These are phyloP conservation scores for Subacronicta megacephala DNA, from an alignment of 2,888 invertebrate species.

Conservation along the genomic window DNA sequence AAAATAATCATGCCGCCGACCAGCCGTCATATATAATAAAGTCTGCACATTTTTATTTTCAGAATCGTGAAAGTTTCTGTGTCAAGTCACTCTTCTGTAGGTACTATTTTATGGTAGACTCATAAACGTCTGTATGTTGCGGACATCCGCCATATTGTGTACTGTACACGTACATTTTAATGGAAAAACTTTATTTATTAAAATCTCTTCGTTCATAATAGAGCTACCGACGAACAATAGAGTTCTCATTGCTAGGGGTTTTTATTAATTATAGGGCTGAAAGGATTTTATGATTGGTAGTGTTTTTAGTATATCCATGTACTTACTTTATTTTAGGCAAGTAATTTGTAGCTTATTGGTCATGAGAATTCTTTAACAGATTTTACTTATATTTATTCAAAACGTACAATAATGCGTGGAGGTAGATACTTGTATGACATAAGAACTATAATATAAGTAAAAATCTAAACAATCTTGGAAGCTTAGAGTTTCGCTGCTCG, in stretches of 20 bases:
- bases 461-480: too few species aligned
- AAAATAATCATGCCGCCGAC: too few species aligned
- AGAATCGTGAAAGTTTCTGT: not conserved
- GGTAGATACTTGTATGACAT: too few species aligned
- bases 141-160: slow-evolving; percentile 31
- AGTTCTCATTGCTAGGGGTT: not conserved
- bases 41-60: not conserved
- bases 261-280: slow-evolving; percentile 4
- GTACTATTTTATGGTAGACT: slow-evolving; percentile 4
- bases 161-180: slow-evolving; percentile 37
- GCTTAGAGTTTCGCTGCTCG: too few species aligned
- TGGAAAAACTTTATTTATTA: slow-evolving; percentile 58
- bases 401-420: too few species aligned
- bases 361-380: too few species aligned
- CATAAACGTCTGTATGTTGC: slow-evolving; percentile 31
- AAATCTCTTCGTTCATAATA: slow-evolving; percentile 44
- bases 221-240: slow-evolving; percentile 28
- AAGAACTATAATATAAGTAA: too few species aligned
- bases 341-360: too few species aligned
- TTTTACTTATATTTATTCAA: not conserved
- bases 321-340: too few species aligned
- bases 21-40: too few species aligned
- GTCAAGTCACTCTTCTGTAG: slow-evolving; percentile 9
- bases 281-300: slow-evolving; percentile 13
- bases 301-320: too few species aligned